Evolutionary conservation across 2,888 invertebrate genomes (phyloP).

Genomic region (Autographa pulchrina): DNA sequence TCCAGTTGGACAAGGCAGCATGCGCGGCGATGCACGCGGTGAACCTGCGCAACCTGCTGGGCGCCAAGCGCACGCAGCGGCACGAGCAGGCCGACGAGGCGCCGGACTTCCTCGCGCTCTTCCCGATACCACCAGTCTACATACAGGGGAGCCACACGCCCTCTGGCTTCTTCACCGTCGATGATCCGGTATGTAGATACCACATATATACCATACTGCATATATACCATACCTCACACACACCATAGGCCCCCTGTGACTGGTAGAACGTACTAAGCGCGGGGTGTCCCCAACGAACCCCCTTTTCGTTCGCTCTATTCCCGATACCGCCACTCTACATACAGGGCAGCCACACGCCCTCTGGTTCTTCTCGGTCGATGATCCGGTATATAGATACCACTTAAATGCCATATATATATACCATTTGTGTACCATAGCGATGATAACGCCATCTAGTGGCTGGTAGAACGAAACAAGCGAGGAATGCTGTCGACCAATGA

Average conservation of each 20-base stretch:
- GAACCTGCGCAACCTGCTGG: constrained; percentile 98
- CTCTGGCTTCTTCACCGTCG: constrained; percentile 99
- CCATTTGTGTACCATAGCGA: too few species aligned
- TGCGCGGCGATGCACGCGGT: constrained; percentile 99
- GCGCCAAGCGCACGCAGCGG: constrained; percentile 97
- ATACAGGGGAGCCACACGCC: constrained; percentile 99
- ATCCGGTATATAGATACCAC: constrained; percentile 89
- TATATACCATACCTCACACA: too few species aligned
- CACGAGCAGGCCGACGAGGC: constrained; percentile 99
- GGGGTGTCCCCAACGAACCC: too few species aligned
- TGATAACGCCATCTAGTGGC: too few species aligned
- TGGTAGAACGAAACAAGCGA: too few species aligned
- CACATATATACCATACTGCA: not conserved
- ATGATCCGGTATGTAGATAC: constrained; percentile 92
- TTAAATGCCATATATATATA: too few species aligned
- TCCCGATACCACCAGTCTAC: constrained; percentile 97
- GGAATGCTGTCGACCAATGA: too few species aligned
- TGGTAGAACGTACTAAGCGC: too few species aligned
- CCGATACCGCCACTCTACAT: constrained; percentile 97
- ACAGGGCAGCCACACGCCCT: constrained; percentile 98
- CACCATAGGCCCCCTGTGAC: too few species aligned
- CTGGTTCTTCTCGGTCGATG: constrained; percentile 99
- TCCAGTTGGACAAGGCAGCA: constrained; percentile 97
- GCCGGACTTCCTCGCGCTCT: constrained; percentile 97
- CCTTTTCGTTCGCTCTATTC: constrained; percentile 97